Evolutionary conservation across 2,113 vertebrate genomes (phyloP).

Genomic region (Regulus satrapa): DNA sequence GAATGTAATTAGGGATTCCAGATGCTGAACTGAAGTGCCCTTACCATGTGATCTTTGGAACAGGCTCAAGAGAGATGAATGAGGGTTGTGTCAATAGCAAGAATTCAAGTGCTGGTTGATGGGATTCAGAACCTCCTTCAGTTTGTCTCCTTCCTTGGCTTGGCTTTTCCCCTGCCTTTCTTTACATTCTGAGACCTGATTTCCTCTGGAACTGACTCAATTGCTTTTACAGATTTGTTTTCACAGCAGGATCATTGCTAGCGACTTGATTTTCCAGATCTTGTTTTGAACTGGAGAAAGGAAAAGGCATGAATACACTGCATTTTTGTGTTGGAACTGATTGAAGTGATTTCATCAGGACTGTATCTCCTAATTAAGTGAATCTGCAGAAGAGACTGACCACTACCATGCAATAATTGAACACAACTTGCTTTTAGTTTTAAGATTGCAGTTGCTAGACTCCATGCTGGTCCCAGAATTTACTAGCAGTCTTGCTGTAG

Average conservation of each 20-base stretch:
- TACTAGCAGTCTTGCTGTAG: neutral
- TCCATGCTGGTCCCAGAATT: neutral
- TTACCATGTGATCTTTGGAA: slow-evolving; percentile 48
- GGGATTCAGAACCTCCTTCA: slow-evolving; percentile 13
- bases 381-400: neutral
- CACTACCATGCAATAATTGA: neutral
- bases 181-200: neutral
- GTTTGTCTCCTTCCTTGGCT: neutral
- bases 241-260: neutral
- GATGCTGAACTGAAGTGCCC: slow-evolving; percentile 51
- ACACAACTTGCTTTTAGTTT: neutral
- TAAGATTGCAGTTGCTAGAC: neutral
- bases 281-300: neutral
- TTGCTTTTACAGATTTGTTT: neutral
- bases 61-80: slow-evolving; percentile 30
- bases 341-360: neutral
- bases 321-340: neutral
- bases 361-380: neutral
- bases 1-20: slow-evolving; percentile 41
- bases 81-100: slow-evolving; percentile 36
- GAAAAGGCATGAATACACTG: neutral
- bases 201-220: neutral
- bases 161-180: neutral
- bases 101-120: slow-evolving; percentile 14
- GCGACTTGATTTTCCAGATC: neutral